These are phyloP conservation scores for Meloidogyne hapla DNA, from an alignment of 1,140 invertebrate species.

Conservation along the genomic window DNA sequence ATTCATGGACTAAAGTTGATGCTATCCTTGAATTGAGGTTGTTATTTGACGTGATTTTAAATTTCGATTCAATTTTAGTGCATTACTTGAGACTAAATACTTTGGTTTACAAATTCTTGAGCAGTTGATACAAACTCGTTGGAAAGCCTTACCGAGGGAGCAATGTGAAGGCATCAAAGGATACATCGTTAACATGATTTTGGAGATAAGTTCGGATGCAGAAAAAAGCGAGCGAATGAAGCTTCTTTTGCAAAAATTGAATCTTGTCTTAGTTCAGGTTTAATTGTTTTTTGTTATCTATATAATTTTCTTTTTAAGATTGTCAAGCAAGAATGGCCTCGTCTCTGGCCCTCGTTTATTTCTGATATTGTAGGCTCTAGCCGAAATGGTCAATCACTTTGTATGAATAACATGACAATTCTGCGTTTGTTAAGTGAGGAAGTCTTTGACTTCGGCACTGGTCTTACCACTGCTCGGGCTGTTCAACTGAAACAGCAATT, in stretches of 20 bases:
- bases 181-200: constrained; percentile 91
- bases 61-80: constrained; percentile 65
- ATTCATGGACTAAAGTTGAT: constrained; percentile 73
- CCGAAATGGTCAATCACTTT: constrained; percentile 96
- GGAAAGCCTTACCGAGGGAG: constrained; percentile 95
- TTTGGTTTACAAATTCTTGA: constrained; percentile 98
- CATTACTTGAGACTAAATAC: constrained; percentile 97
- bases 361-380: constrained; percentile 96
- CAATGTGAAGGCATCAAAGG: constrained; percentile 84
- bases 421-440: constrained; percentile 93
- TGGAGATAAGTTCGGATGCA: constrained; percentile 92
- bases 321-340: constrained; percentile 97
- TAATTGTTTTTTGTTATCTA: background rate
- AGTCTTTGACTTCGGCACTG: constrained; percentile 97
- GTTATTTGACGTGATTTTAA: background rate
- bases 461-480: constrained; percentile 93
- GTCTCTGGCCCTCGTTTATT: constrained; percentile 98
- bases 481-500: constrained; percentile 99
- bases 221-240: constrained; percentile 82
- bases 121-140: constrained; percentile 96
- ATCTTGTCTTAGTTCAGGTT: constrained; percentile 94
- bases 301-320: constrained; percentile 72
- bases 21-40: constrained; percentile 90
- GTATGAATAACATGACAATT: constrained; percentile 99
- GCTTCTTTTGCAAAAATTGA: constrained; percentile 95